Evolutionary conservation across 2,797 vertebrate genomes (phyloP).

Genomic region (Sebastes alutus): DNA sequence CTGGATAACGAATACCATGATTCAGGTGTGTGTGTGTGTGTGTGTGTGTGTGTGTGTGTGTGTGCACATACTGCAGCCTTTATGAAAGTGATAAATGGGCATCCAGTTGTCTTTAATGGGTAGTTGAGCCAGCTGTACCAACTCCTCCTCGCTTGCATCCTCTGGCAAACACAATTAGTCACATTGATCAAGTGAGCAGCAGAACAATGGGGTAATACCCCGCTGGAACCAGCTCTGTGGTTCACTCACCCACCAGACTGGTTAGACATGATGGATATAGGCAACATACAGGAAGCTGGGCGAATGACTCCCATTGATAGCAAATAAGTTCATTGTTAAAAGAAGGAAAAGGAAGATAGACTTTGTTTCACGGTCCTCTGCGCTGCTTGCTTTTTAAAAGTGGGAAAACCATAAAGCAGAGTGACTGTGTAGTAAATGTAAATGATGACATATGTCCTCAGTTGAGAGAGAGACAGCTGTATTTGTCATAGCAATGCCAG

Average conservation of each 20-base stretch:
- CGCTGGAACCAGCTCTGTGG: constrained; percentile 46
- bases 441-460: constrained; percentile 28
- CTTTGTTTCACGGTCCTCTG: background rate
- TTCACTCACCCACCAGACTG: constrained; percentile 12
- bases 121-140: constrained; percentile 49
- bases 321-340: constrained; percentile 8
- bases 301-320: background rate
- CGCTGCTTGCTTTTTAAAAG: background rate
- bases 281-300: constrained; percentile 3
- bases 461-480: constrained; percentile 42
- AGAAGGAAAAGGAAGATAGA: background rate
- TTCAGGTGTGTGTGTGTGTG: background rate
- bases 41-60: background rate
- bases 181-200: constrained; percentile 69
- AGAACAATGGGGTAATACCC: constrained; percentile 64
- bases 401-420: background rate
- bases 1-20: background rate
- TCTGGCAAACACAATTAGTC: constrained; percentile 56
- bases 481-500: constrained; percentile 45
- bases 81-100: constrained; percentile 66
- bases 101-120: constrained; percentile 56
- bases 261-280: constrained; percentile 47
- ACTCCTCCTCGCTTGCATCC: constrained; percentile 39
- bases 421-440: constrained; percentile 17
- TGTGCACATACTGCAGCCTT: background rate